Conservation (phyloP, 2,888 invertebrate genomes). For the Steinernema carpocapsae region DNA sequence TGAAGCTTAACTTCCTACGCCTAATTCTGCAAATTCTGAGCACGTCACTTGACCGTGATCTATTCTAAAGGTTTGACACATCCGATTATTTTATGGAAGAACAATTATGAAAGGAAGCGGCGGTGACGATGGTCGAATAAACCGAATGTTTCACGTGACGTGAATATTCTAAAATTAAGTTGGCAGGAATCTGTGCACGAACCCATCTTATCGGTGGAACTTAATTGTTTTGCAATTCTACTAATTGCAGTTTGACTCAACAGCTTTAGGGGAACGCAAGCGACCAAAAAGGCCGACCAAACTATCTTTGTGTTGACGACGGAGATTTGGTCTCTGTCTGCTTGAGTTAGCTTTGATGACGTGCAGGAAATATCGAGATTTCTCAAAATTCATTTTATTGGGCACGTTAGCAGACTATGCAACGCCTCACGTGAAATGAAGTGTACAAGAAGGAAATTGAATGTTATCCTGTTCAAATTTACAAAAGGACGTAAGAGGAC, state of each 20-base stretch:
- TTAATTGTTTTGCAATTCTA: too few relatives aligned
- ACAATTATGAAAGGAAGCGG: neutral
- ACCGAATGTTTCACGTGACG: slow-evolving; percentile 7
- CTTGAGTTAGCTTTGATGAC: too few relatives aligned
- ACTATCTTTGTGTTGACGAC: too few relatives aligned
- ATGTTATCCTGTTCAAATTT: neutral
- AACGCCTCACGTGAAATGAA: neutral
- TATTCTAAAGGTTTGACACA: neutral
- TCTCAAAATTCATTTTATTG: neutral
- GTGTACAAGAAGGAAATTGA: neutral
- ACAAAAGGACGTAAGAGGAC: neutral
- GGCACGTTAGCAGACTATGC: neutral
- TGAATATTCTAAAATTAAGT: neutral
- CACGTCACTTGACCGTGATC: too few relatives aligned
- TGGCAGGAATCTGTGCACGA: neutral
- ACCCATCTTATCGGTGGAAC: too few relatives aligned
- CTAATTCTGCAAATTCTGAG: too few relatives aligned
- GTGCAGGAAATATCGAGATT: neutral
- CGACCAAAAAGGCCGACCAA: too few relatives aligned
- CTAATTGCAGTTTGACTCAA: too few relatives aligned
- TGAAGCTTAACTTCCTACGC: too few relatives aligned
- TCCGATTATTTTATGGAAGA: neutral
- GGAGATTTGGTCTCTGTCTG: too few relatives aligned
- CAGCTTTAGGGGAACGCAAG: too few relatives aligned
- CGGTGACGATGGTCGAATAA: neutral